Conservation (phyloP, 2,888 invertebrate genomes). For the Acleris emargana region DNA sequence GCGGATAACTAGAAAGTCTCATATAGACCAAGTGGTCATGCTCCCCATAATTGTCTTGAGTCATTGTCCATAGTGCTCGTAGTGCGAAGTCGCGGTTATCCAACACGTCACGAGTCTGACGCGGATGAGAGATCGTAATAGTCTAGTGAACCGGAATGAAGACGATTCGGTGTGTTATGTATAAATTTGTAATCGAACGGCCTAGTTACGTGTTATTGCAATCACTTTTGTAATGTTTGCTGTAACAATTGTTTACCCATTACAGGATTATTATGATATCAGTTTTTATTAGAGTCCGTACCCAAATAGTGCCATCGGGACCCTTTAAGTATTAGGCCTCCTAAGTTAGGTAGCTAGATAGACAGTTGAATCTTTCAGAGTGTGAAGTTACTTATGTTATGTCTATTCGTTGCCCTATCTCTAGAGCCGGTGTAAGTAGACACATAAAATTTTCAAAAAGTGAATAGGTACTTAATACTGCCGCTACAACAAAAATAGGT, state of each 20-base stretch:
- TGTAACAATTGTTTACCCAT: neutral
- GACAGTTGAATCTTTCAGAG: too few relatives aligned
- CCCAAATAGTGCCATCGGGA: too few relatives aligned
- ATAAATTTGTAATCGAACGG: constrained; percentile 19
- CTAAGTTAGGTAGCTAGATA: too few relatives aligned
- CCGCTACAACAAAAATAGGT: too few relatives aligned
- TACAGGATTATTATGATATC: neutral
- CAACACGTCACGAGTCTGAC: constrained; percentile 58
- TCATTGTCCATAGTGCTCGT: constrained; percentile 46
- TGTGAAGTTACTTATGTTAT: too few relatives aligned
- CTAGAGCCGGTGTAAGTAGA: too few relatives aligned
- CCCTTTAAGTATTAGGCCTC: too few relatives aligned
- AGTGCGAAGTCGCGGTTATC: constrained; percentile 63
- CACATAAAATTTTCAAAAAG: too few relatives aligned
- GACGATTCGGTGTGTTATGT: constrained; percentile 28
- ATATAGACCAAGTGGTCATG: constrained; percentile 46
- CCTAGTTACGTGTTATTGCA: constrained; percentile 28
- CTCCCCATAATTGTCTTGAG: constrained; percentile 47
- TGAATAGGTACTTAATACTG: too few relatives aligned
- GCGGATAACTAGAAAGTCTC: constrained; percentile 62
- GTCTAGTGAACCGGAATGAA: constrained; percentile 25
- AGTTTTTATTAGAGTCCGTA: neutral
- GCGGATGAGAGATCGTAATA: constrained; percentile 52
- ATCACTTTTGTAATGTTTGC: constrained; percentile 13
- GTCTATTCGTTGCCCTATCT: too few relatives aligned